phyloP scores from a whole-genome alignment of 2,888 invertebrate species.

The Agelastica alni region DNA sequence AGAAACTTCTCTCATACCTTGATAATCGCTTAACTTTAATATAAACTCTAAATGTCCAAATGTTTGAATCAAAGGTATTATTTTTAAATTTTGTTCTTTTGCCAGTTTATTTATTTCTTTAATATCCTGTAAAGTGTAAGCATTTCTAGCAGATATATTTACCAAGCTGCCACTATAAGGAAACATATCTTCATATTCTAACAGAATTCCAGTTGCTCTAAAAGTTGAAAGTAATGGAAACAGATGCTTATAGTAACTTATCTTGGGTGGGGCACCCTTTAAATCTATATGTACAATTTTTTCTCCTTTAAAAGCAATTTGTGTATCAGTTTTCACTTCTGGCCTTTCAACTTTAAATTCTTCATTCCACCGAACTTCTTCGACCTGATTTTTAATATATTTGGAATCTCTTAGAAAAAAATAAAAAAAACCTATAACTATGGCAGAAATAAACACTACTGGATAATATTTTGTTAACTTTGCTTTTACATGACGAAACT shows the following conservation, averaged over 20 bases:
- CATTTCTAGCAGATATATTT: conserved; percentile 66
- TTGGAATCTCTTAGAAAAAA: neutral
- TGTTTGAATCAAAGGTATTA: conserved; percentile 83
- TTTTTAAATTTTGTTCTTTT: conserved; percentile 62
- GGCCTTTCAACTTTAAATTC: neutral
- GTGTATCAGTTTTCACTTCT: neutral
- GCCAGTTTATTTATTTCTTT: conserved; percentile 60
- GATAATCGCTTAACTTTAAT: conserved; percentile 71
- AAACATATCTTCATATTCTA: conserved; percentile 91
- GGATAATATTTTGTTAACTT: neutral
- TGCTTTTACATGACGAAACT: neutral
- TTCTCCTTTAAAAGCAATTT: conserved; percentile 43
- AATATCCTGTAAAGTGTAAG: conserved; percentile 65
- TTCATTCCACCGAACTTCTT: neutral
- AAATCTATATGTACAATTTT: conserved; percentile 82
- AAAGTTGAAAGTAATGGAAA: conserved; percentile 65
- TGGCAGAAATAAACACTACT: neutral
- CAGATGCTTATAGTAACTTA: conserved; percentile 64
- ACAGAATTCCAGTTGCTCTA: conserved; percentile 77
- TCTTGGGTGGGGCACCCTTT: conserved; percentile 80
- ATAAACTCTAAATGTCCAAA: conserved; percentile 85
- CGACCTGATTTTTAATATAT: conserved; percentile 1
- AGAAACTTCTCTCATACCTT: conserved; percentile 68
- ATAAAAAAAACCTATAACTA: conserved; percentile 4
- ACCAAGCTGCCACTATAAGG: conserved; percentile 68